Conservation (phyloP, 2,888 invertebrate species). For the Pseudoips prasinana region DNA sequence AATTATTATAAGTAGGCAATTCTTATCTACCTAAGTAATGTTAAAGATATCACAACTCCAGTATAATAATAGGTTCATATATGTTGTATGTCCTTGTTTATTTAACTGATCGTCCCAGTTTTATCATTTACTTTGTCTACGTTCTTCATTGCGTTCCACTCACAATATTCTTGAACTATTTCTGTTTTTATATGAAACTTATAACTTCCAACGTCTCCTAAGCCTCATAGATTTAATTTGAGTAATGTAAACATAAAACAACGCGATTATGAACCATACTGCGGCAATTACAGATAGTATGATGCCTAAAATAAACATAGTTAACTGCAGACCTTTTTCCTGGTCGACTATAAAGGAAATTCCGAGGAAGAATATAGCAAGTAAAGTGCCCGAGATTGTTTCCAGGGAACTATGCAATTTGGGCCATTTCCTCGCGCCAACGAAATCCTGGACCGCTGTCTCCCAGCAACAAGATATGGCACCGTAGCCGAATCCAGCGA, state of each 20-base stretch:
- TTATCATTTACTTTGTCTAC: too few species aligned
- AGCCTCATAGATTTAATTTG: slow-evolving; percentile 52
- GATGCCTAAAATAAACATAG: slow-evolving; percentile 58
- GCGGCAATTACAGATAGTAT: slow-evolving; percentile 48
- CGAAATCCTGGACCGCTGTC: slow-evolving; percentile 67
- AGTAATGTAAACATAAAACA: slow-evolving; percentile 50
- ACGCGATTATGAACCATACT: slow-evolving; percentile 58
- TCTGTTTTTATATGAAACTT: too few species aligned
- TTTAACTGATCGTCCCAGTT: too few species aligned
- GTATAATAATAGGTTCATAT: too few species aligned
- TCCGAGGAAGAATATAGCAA: slow-evolving; percentile 54
- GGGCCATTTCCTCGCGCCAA: slow-evolving; percentile 74
- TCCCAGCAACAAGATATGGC: slow-evolving; percentile 73
- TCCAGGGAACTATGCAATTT: slow-evolving; percentile 73
- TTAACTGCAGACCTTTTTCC: slow-evolving; percentile 52
- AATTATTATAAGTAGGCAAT: too few species aligned
- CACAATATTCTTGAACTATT: too few species aligned
- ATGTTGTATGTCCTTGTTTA: too few species aligned
- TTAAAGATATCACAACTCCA: too few species aligned
- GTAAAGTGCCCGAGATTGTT: slow-evolving; percentile 59
- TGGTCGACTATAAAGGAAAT: slow-evolving; percentile 50
- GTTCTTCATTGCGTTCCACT: too few species aligned
- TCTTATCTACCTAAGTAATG: too few species aligned
- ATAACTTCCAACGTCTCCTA: slow-evolving; percentile 38
- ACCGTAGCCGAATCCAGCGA: slow-evolving; percentile 77